Evolutionary conservation across 37 sponge, comb jelly and placozoan genomes (phyloP).

Genomic region (Hexactinellida sp.): DNA sequence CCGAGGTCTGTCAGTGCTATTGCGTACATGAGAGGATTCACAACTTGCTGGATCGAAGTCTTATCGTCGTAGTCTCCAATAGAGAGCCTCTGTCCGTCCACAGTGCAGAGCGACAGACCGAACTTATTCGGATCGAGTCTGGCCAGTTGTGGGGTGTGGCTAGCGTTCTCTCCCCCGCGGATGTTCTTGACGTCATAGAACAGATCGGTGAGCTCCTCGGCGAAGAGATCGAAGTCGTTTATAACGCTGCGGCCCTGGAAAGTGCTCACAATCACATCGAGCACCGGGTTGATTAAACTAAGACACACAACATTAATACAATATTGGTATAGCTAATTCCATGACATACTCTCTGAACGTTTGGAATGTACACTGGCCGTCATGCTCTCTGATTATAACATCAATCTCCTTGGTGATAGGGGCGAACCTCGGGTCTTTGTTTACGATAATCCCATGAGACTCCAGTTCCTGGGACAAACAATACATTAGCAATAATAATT

Average conservation of each 20-base stretch:
- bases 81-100: constrained; percentile 63
- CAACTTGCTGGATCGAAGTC: constrained; percentile 44
- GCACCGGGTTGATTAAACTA: neutral
- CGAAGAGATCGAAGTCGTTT: neutral
- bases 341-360: neutral
- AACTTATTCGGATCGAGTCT: constrained; percentile 44
- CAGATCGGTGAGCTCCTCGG: neutral
- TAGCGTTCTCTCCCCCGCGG: constrained; percentile 26
- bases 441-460: neutral
- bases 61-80: constrained; percentile 28
- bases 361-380: neutral
- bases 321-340: neutral
- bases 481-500: neutral
- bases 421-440: neutral
- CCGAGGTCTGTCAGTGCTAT: constrained; percentile 33
- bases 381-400: neutral
- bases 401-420: neutral
- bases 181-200: neutral
- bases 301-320: neutral
- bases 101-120: constrained; percentile 65
- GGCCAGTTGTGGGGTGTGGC: constrained; percentile 62
- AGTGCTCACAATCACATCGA: neutral
- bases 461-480: neutral
- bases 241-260: neutral
- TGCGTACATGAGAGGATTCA: constrained; percentile 56